These are phyloP conservation scores for Cosmorhoe ocellata DNA, from an alignment of 2,888 invertebrate species.

Conservation along the genomic window DNA sequence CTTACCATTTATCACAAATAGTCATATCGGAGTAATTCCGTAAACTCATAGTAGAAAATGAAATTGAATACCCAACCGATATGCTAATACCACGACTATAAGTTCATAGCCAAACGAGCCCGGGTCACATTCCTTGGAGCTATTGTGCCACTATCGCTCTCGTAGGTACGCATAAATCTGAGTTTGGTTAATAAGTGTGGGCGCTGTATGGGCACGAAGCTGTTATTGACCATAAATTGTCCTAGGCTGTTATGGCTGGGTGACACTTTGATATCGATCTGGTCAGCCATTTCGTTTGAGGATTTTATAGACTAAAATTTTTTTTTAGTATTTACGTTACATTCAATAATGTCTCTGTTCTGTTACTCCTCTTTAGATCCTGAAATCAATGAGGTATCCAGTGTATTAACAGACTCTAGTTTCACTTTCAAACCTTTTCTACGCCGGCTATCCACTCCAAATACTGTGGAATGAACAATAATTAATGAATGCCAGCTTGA, in stretches of 20 bases:
- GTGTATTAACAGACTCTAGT: too few relatives aligned
- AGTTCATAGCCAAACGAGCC: conserved; percentile 47
- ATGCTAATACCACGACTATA: conserved; percentile 37
- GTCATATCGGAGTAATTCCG: too few relatives aligned
- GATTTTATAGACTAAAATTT: too few relatives aligned
- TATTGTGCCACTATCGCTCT: conserved; percentile 72
- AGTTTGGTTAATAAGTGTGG: conserved; percentile 77
- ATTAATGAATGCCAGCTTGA: conserved; percentile 54
- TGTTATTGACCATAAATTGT: conserved; percentile 60
- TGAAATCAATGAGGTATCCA: too few relatives aligned
- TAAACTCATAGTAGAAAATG: conserved; percentile 18
- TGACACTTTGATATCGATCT: conserved; percentile 24
- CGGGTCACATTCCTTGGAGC: conserved; percentile 73
- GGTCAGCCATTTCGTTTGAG: neutral
- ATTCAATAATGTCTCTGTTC: too few relatives aligned
- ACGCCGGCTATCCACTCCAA: conserved; percentile 47
- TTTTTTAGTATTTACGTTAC: too few relatives aligned
- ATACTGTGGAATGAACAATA: conserved; percentile 53
- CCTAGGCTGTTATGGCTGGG: conserved; percentile 27
- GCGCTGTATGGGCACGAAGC: conserved; percentile 67
- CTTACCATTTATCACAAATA: too few relatives aligned
- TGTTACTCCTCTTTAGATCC: too few relatives aligned
- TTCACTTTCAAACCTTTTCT: conserved; percentile 39
- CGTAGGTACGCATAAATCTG: conserved; percentile 71
- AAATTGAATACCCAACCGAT: conserved; percentile 30